phyloP scores from a whole-genome alignment of 2,797 vertebrate genomes.

The Remorina albescens region DNA sequence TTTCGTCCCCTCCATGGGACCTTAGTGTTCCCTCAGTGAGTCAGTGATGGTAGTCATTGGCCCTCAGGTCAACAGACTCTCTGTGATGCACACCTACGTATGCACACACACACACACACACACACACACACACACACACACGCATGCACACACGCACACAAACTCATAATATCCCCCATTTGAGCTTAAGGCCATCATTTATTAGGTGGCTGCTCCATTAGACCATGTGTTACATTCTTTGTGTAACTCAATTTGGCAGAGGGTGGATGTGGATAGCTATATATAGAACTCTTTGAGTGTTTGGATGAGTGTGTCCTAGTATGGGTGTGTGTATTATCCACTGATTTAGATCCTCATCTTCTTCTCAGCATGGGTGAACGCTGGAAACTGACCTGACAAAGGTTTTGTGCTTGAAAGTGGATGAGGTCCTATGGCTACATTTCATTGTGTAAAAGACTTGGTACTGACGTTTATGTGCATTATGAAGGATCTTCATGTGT shows the following conservation, averaged over 20 bases:
- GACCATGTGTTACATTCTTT: constrained; percentile 64
- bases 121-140: constrained; percentile 20
- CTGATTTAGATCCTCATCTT: constrained; percentile 36
- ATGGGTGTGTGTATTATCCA: constrained; percentile 30
- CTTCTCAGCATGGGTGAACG: background rate
- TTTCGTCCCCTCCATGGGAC: constrained; percentile 15
- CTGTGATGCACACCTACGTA: background rate
- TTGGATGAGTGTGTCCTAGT: constrained; percentile 23
- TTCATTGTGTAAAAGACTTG: constrained; percentile 12
- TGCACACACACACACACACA: constrained; percentile 16
- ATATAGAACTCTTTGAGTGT: constrained; percentile 50
- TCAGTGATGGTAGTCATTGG: constrained; percentile 18
- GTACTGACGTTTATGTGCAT: background rate
- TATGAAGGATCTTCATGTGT: constrained; percentile 1
- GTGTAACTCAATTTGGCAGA: constrained; percentile 61
- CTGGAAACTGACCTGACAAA: constrained; percentile 28
- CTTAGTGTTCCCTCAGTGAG: constrained; percentile 39
- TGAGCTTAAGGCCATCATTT: constrained; percentile 44
- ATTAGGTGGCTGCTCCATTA: constrained; percentile 58
- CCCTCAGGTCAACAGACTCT: constrained; percentile 37
- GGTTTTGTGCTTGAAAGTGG: constrained; percentile 2
- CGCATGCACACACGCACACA: too few species aligned
- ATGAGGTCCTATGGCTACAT: background rate
- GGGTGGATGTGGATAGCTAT: constrained; percentile 46
- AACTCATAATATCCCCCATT: constrained; percentile 34